Percentiles rank a stretch among this genome's conserved stretches.
phyloP scores from a whole-genome alignment of 2,888 invertebrate genomes.

The Trachelus troglodyta region DNA sequence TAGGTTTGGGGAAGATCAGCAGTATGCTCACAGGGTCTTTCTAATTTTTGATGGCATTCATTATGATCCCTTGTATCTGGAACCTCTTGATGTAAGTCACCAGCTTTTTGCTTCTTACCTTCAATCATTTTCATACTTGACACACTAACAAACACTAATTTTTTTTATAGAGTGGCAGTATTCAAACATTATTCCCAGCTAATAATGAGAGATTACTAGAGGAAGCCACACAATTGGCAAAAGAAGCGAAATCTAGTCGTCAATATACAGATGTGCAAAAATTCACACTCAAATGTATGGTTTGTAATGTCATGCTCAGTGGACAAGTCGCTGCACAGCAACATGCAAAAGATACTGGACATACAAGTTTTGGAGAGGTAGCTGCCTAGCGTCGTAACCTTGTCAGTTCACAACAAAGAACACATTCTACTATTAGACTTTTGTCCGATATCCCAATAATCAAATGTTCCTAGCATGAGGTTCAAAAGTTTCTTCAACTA shows the following conservation, averaged over 20 bases:
- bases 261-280: constrained; percentile 92
- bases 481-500: constrained; percentile 2
- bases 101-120: not conserved
- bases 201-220: constrained; percentile 78
- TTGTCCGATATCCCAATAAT: not conserved
- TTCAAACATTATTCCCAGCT: constrained; percentile 84
- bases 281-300: constrained; percentile 85
- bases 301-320: constrained; percentile 80
- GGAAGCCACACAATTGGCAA: constrained; percentile 87
- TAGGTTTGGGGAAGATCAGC: constrained; percentile 92
- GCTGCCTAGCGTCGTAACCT: constrained; percentile 37
- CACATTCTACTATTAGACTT: not conserved
- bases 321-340: constrained; percentile 86
- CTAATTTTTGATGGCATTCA: constrained; percentile 96
- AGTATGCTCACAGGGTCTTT: constrained; percentile 85
- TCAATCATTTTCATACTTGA: constrained; percentile 3
- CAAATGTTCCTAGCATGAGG: not conserved
- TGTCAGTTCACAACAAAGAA: not conserved
- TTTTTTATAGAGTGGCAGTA: constrained; percentile 75
- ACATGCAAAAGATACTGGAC: constrained; percentile 88
- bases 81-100: constrained; percentile 78
- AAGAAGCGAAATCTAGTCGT: constrained; percentile 87
- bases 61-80: constrained; percentile 93
- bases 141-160: constrained; percentile 1
- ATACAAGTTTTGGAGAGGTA: constrained; percentile 84